Evolutionary conservation across 1,140 invertebrate genomes (phyloP), one percentile per base, ranked within the genome.

Genomic region (Drosophila ogumai): DNA sequence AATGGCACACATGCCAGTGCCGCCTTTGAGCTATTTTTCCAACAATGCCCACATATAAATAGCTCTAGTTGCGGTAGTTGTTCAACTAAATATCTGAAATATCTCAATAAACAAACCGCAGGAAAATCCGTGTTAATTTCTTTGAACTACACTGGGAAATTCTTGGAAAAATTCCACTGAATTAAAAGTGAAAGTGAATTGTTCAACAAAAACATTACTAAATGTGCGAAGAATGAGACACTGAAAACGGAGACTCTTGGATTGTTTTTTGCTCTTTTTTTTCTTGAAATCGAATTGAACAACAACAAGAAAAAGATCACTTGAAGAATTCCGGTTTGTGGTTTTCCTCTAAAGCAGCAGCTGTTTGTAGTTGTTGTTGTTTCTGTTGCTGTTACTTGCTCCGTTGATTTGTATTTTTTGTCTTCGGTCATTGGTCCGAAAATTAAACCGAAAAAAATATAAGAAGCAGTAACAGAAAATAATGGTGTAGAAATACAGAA

Each of bases 371-470:
- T 22, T 22, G 32, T 49, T 75, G 55, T 50, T 74, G 47, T 58
- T 41, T 6, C 6, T 22, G 32, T 47, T 74, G 41, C n/a, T 79
- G 55, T 41, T 57, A 22, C 55, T 79, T 41, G 75, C 22, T 57
- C 63, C 40, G 49, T 66, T 63, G 64, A 69, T 73, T 79, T 77
- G 63, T 75, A 72, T 72, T 81, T 78, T 63, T 86, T 82, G 58
- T 82, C 67, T 86, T 55, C 88, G 88, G 88, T 91, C 88, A 91
- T 91, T 91, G 88, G 88, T 91, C 88, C 75, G 88, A 81, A 79
- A 80, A 61, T 60, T 71, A 80, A 85, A 75, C 34, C 50, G 54
- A 77, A 59, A 59, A 77, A 59, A 59, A 68, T 57, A 71, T 49
- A 76, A 75, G 55, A 75, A 36, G 38, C 41, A 46, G 61, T 54